Evolutionary conservation across 37 sponge, comb jelly and placozoan genomes (phyloP).

Genomic region (Theonella swinhoei): DNA sequence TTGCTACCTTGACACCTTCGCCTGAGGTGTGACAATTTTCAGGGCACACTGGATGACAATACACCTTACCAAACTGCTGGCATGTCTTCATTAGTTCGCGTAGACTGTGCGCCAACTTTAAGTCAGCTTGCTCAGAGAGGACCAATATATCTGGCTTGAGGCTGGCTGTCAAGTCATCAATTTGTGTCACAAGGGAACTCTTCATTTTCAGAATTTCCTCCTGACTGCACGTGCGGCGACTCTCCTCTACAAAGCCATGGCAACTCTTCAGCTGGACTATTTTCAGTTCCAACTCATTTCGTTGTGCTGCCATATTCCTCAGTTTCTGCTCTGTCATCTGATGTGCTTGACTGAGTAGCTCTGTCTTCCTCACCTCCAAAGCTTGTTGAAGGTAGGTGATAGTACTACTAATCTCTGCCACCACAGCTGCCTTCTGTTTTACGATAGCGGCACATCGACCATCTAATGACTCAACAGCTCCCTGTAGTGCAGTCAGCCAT

Average conservation of each 20-base stretch:
- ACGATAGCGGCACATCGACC: neutral
- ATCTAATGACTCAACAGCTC: too few relatives aligned
- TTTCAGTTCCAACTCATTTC: constrained; percentile 2
- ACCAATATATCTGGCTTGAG: constrained; percentile 1
- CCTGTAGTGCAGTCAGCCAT: neutral
- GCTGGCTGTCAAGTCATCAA: constrained; percentile 2
- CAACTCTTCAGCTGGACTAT: constrained; percentile 18
- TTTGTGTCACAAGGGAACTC: neutral
- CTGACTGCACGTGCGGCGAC: constrained; percentile 13
- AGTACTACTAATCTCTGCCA: neutral
- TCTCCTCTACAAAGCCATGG: constrained; percentile 5
- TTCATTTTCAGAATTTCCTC: constrained; percentile 30
- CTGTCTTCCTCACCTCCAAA: constrained; percentile 5
- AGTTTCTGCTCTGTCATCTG: neutral
- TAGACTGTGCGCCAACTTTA: neutral
- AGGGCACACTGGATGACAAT: neutral
- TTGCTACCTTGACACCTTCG: too few relatives aligned
- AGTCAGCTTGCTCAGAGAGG: neutral
- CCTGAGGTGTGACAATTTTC: constrained; percentile 2
- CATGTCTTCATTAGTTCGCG: neutral
- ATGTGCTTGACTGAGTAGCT: neutral
- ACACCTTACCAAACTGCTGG: constrained; percentile 21
- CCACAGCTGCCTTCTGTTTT: neutral
- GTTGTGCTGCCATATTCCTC: neutral
- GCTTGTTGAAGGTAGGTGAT: neutral